A percentile compares a stretch with the other conserved stretches of the same genome.
Conservation (phyloP, 2,113 vertebrate genomes). For the Delphinus delphis region DNA sequence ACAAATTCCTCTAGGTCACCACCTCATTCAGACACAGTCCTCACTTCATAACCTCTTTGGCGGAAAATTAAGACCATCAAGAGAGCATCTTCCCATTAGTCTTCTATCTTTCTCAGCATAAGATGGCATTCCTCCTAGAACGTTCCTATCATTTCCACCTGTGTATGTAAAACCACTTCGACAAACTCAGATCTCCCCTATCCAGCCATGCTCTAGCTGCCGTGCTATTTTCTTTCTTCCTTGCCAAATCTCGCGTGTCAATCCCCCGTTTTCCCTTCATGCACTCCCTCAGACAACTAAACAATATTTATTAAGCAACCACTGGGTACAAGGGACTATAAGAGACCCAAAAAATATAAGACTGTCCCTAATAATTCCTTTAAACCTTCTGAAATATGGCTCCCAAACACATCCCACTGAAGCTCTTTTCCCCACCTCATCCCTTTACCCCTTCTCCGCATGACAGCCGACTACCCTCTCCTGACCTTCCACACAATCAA, state of each 20-base stretch:
- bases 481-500: not conserved
- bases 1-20: not conserved
- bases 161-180: not conserved
- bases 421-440: not conserved
- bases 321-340: not conserved
- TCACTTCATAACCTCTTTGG: not conserved
- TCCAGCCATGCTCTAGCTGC: not conserved
- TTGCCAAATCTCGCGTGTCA: not conserved
- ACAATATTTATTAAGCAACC: not conserved
- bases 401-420: not conserved
- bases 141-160: not conserved
- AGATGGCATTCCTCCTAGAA: not conserved
- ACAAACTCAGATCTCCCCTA: not conserved
- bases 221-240: not conserved
- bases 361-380: not conserved
- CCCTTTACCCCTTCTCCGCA: not conserved
- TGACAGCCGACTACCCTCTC: not conserved
- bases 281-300: not conserved
- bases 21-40: not conserved
- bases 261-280: not conserved
- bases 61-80: not conserved
- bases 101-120: not conserved
- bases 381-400: not conserved
- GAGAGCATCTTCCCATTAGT: not conserved
- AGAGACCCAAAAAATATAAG: not conserved